These are phyloP conservation scores for Camptogramma bilineatum DNA, from an alignment of 2,888 invertebrate species.

Conservation along the genomic window DNA sequence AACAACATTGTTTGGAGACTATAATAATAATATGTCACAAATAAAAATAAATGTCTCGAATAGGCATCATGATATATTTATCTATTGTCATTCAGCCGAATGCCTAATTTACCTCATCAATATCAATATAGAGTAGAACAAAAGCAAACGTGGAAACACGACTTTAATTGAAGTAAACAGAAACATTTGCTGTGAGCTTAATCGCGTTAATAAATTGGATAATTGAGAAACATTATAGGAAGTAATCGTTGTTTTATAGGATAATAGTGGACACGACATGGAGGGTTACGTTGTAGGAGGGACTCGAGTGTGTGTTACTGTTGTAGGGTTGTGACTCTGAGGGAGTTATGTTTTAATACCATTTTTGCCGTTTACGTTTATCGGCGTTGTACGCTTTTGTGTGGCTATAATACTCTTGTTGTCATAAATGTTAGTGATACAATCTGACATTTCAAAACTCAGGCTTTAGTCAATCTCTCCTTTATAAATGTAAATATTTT, in stretches of 20 bases:
- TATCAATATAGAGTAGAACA: no score
- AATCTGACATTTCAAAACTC: background rate
- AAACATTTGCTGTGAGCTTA: background rate
- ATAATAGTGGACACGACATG: conserved; percentile 27
- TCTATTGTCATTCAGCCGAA: no score
- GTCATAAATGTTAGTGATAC: background rate
- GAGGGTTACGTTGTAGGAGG: conserved; percentile 33
- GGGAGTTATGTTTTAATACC: background rate
- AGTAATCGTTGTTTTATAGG: conserved; percentile 33
- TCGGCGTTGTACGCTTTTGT: background rate
- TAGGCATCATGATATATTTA: no score
- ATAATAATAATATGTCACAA: no score
- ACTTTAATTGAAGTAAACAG: background rate
- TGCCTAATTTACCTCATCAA: no score
- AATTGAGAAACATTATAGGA: conserved; percentile 25
- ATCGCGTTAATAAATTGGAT: conserved; percentile 15
- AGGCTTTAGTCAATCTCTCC: background rate
- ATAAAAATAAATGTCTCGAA: no score
- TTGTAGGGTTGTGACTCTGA: conserved; percentile 28
- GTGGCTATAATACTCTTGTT: background rate
- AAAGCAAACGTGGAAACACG: background rate
- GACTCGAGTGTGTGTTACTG: conserved; percentile 27
- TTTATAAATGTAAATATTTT: background rate
- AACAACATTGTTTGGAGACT: no score
- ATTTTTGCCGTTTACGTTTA: background rate